Percentiles rank a stretch among this genome's conserved stretches.
phyloP scores from a whole-genome alignment of 2,888 invertebrate genomes.

The Falcaria lacertinaria region DNA sequence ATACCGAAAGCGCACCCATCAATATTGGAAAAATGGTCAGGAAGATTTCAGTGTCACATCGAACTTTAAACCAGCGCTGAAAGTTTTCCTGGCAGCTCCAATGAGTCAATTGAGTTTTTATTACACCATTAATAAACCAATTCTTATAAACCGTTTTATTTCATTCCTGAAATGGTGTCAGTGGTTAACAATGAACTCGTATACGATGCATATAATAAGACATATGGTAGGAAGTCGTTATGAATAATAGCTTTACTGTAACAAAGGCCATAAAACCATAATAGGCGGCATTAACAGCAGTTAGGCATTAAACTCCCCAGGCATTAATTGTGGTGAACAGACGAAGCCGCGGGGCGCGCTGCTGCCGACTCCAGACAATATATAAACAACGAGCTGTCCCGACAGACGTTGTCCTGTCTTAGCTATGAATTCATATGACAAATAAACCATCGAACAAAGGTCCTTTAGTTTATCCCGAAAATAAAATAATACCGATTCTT shows the following conservation, averaged over 20 bases:
- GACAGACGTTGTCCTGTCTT: no score
- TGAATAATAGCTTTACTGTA: not conserved
- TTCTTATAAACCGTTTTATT: not conserved
- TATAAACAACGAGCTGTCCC: no score
- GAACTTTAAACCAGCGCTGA: no score
- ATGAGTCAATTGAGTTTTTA: not conserved
- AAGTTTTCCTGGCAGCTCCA: not conserved
- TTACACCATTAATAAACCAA: not conserved
- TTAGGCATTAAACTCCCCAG: not conserved
- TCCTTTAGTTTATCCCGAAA: no score
- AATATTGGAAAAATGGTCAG: no score
- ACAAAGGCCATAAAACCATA: not conserved
- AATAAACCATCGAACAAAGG: no score
- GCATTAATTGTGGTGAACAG: slow-evolving; percentile 18
- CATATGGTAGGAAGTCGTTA: not conserved
- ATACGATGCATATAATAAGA: not conserved
- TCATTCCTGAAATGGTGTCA: not conserved
- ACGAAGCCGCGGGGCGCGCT: slow-evolving; percentile 6
- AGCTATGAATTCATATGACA: no score
- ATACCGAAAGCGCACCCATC: no score
- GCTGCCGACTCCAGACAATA: not conserved
- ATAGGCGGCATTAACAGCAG: not conserved
- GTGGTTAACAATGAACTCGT: not conserved
- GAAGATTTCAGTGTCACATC: no score
- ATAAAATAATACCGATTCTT: no score